Percentiles rank a stretch among this genome's conserved stretches.
Evolutionary conservation across 2,113 vertebrate genomes (phyloP).

Genomic region (Garra rufa): DNA sequence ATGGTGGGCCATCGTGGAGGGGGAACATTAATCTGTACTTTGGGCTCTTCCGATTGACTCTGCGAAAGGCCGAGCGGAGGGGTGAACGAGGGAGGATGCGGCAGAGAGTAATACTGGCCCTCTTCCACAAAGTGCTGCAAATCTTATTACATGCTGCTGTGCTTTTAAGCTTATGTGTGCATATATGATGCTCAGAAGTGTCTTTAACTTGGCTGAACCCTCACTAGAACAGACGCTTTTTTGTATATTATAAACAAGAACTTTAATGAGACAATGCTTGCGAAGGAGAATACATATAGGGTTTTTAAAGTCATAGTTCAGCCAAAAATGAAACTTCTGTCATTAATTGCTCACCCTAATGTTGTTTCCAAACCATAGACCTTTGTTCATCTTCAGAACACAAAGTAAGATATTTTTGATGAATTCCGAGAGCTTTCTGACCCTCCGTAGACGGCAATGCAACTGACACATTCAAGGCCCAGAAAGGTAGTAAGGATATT

Average conservation of each 20-base stretch:
- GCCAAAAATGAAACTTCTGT: too few species aligned
- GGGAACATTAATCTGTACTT: conserved; percentile 69
- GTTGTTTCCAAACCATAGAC: too few species aligned
- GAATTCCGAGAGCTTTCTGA: too few species aligned
- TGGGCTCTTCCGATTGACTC: conserved; percentile 69
- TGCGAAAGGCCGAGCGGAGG: conserved; percentile 65
- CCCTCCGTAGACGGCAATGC: too few species aligned
- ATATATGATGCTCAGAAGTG: conserved; percentile 1
- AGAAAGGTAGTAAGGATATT: too few species aligned
- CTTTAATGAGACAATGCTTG: not conserved
- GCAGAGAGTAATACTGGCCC: conserved; percentile 26
- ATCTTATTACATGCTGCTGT: conserved; percentile 49
- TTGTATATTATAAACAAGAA: not conserved
- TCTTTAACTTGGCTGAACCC: not conserved
- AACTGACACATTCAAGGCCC: too few species aligned
- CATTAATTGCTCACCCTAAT: too few species aligned
- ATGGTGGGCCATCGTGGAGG: conserved; percentile 69
- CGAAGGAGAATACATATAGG: not conserved
- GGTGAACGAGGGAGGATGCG: conserved; percentile 33
- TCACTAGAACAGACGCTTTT: not conserved
- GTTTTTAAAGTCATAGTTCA: not conserved
- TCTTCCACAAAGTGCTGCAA: conserved; percentile 38
- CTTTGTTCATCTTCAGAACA: too few species aligned
- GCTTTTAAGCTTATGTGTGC: conserved; percentile 8
- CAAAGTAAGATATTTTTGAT: too few species aligned